Base-by-base conservation (phyloP, 2,797 vertebrate genomes). In the Orestias chungarensis region DNA sequence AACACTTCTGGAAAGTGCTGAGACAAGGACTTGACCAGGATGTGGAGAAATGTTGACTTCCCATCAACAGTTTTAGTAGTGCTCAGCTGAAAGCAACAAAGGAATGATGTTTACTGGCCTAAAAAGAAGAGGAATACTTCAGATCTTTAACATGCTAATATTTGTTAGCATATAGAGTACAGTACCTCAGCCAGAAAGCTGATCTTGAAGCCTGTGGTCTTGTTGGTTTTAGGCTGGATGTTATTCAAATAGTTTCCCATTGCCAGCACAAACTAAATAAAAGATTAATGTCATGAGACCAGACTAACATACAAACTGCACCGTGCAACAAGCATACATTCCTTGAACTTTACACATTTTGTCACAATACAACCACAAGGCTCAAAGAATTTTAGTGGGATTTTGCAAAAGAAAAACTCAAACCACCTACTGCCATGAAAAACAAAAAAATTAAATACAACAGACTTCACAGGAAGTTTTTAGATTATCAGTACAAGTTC, bases 211-310 rank as follows among this genome's bases (percentile, higher is more conserved):
- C 97, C 97, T 0, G 98, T 99, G 0, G 97, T 98, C 89, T 96
- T 99, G 92, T 94, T 95, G 75, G 93, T 96, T 90, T 97, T 96
- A 17, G 97, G 97, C 86, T 98, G 97, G 78, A 96, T 97, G 0
- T 97, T 97, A 81, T 99, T 99, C 87, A 99, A 89, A 69, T 99
- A 99, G 89, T 99, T 99, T 11, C 98, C 98, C 97, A 99, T 99
- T 0, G 97, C 97, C 90, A 99, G 87, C 71, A 99, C 98, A 76
- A 99, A 99, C 98, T 99, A 84, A 33, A 72, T 74, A 83, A 82
- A 52, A 62, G 59, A 62, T 62, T 62, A n/a, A 62, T 40, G 23
- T 38, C n/a, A 40, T 25, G 35, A 15, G 35, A 62, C 38, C 33
- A 62, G 38, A 62, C 59, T 40, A 62, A 61, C 40, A 61, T 3